Evolutionary conservation across 1,140 invertebrate genomes (phyloP).

Genomic region (Olivierus martensii): DNA sequence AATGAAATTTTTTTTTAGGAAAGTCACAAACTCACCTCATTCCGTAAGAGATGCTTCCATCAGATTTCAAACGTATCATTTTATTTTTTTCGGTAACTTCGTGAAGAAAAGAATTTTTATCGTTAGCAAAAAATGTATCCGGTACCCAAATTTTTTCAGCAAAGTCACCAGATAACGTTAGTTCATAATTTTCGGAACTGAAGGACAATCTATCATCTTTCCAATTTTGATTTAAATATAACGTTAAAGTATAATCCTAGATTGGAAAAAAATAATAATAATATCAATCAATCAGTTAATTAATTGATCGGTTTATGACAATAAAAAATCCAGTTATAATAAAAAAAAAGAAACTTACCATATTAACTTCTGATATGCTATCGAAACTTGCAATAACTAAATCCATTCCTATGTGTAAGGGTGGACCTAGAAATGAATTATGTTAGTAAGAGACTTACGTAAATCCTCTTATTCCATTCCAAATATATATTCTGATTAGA

Average conservation of each 20-base stretch:
- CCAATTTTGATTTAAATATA: slow-evolving; percentile 99
- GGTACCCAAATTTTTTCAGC: slow-evolving; percentile 98
- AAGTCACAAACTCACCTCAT: slow-evolving; percentile 69
- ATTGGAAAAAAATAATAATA: slow-evolving; percentile 9
- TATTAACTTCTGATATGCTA: slow-evolving; percentile 98
- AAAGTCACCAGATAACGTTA: slow-evolving; percentile 92
- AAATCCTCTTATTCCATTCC: too few relatives aligned
- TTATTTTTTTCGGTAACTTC: slow-evolving; percentile 97
- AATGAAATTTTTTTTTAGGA: too few relatives aligned
- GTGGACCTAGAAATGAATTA: slow-evolving; percentile 57
- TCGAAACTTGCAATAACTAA: slow-evolving; percentile 93
- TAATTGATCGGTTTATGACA: too few relatives aligned
- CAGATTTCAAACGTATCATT: slow-evolving; percentile 78
- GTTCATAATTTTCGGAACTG: slow-evolving; percentile 51
- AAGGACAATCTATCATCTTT: slow-evolving; percentile 88
- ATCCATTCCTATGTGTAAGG: slow-evolving; percentile 88
- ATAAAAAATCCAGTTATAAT: not conserved
- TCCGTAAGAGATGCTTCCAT: slow-evolving; percentile 89
- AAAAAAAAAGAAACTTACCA: slow-evolving; percentile 51
- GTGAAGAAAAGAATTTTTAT: slow-evolving; percentile 95
- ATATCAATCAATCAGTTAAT: too few relatives aligned
- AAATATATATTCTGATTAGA: too few relatives aligned
- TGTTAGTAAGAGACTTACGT: too few relatives aligned
- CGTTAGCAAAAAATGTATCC: slow-evolving; percentile 96
- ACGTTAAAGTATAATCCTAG: slow-evolving; percentile 96